Base-by-base conservation (phyloP, 2,113 vertebrate genomes). In the Chionomys nivalis region DNA sequence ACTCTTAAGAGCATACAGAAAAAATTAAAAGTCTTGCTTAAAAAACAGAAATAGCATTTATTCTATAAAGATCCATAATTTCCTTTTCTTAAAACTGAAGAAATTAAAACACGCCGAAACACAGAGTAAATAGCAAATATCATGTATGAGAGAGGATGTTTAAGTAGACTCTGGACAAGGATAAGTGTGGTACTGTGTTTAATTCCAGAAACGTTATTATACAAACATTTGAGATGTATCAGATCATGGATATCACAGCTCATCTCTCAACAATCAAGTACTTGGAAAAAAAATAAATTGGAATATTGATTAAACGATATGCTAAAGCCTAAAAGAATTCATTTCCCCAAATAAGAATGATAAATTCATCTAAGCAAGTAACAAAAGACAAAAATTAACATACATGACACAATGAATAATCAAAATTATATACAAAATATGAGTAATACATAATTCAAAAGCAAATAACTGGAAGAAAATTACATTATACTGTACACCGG, bases 1-100 rank as follows among this genome's bases (percentile, higher is more conserved):
- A 81, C 39, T 79, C 83, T 77, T 26, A 92, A 26, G 9, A 90
- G 3, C 3, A 81, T 47, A 16, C 9, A 89, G 24, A 10, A 82
- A 87, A 97, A 87, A 88, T 75, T 26, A 90, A 89, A 47, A 47
- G 36, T 2, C 12, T 83, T 82, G 8, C 49, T 95, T 81, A 94
- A 92, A 90, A 52, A 94, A 82, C 6, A 93, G 63, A 83, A 87
- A 47, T 36, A 79, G 31, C 65, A 91, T 73, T 73, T 70, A 93
- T 78, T 42, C 47, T 78, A 16, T 52, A 76, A 16, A 77, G 2
- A 72, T 31, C 87, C 7, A 72, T 73, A 87, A 89, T 73, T 91
- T 73, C 31, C 65, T 82, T 93, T 63, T 63, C 89, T n/a, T 39
- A 89, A 47, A 76, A 87, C 44, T 63, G 33, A 75, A 66, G 58